A percentile compares a stretch with the other conserved stretches of the same genome.
Evolutionary conservation across 1,140 invertebrate species (phyloP).

Genomic region (Anastatus disparis): DNA sequence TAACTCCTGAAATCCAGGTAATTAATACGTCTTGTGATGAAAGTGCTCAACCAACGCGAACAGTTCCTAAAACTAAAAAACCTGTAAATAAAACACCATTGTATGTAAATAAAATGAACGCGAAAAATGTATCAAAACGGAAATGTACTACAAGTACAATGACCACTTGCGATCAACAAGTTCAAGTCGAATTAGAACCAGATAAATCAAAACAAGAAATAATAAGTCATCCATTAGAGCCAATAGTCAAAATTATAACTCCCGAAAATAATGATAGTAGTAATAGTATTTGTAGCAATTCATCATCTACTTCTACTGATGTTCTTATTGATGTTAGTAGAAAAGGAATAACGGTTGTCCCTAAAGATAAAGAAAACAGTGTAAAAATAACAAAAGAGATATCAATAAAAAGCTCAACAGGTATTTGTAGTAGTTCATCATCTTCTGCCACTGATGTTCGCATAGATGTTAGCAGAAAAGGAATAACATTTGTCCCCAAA

Average conservation of each 20-base stretch:
- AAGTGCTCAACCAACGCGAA: not conserved
- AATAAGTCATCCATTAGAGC: conserved; percentile 48
- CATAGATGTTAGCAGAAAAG: conserved; percentile 52
- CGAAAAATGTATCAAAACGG: not conserved
- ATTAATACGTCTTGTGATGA: conserved; percentile 55
- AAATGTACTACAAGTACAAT: not conserved
- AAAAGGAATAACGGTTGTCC: conserved; percentile 50
- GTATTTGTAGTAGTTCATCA: conserved; percentile 37
- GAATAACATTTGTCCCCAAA: conserved; percentile 52
- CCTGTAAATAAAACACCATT: conserved; percentile 11
- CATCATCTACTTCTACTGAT: conserved; percentile 47
- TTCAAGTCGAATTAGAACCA: conserved; percentile 25
- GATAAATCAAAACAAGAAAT: conserved; percentile 3
- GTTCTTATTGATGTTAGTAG: conserved; percentile 54
- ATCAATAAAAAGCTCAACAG: conserved; percentile 14
- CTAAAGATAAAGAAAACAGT: conserved; percentile 45
- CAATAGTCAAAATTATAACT: conserved; percentile 53
- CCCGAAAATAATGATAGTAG: conserved; percentile 50
- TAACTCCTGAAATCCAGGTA: conserved; percentile 56
- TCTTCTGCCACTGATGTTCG: conserved; percentile 49
- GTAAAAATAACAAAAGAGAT: not conserved
- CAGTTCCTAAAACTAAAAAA: conserved; percentile 27
- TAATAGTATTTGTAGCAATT: conserved; percentile 30
- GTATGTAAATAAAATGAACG: not conserved
- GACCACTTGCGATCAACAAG: conserved; percentile 25